phyloP scores from a whole-genome alignment of 1,140 invertebrate genomes.

The Odontomachus brunneus region DNA sequence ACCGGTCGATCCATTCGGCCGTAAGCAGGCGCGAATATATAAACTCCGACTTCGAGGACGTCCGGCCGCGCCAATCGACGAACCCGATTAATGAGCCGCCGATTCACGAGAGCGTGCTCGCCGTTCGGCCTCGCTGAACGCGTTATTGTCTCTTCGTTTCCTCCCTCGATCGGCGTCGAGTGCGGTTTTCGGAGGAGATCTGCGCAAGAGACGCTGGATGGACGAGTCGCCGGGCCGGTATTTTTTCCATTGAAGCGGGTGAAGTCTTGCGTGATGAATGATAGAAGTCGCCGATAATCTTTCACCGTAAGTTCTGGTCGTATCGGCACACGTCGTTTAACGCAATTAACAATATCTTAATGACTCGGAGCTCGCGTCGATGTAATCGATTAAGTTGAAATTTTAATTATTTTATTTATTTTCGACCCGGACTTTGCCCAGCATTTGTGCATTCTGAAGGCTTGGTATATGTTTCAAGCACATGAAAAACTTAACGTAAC shows the following conservation, averaged over 20 bases:
- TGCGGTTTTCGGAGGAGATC: background rate
- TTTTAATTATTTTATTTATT: too few relatives aligned
- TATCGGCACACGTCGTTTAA: background rate
- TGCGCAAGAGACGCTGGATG: too few relatives aligned
- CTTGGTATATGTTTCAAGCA: too few relatives aligned
- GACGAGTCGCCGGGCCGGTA: background rate
- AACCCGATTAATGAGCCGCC: too few relatives aligned
- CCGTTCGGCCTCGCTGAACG: background rate
- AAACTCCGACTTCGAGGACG: background rate
- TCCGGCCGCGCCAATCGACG: background rate
- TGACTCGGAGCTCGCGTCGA: background rate
- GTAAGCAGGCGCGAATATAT: background rate
- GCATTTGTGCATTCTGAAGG: too few relatives aligned
- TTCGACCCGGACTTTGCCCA: too few relatives aligned
- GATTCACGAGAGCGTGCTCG: too few relatives aligned
- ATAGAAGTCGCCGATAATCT: background rate
- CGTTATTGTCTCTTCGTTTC: background rate
- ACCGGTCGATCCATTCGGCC: background rate
- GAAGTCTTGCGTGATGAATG: constrained; percentile 3
- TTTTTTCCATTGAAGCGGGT: background rate
- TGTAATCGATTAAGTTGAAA: too few relatives aligned
- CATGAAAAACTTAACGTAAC: too few relatives aligned
- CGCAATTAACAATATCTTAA: constrained; percentile 16
- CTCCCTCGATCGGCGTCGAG: background rate
- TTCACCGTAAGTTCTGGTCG: background rate